Conservation (phyloP, 2,113 vertebrate genomes). For the Rafetus swinhoei region DNA sequence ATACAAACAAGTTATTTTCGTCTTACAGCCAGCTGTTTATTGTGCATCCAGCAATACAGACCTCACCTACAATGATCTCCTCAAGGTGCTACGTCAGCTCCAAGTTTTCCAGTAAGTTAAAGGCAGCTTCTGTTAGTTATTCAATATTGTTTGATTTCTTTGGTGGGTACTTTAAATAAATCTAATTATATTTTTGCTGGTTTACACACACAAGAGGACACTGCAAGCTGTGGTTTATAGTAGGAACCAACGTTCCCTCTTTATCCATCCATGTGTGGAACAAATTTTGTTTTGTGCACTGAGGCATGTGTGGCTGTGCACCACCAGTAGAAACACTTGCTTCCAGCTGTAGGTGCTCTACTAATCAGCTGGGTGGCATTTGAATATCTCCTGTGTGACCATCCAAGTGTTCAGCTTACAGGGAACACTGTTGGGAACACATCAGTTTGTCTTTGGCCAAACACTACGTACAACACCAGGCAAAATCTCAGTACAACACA, state of each 20-base stretch:
- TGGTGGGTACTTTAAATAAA: conserved; percentile 20
- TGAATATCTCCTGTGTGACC: no score
- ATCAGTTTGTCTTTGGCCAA: background rate
- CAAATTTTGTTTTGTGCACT: no score
- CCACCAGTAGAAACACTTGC: no score
- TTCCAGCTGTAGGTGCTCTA: no score
- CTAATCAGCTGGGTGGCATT: no score
- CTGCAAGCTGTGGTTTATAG: background rate
- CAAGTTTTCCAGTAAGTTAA: conserved; percentile 15
- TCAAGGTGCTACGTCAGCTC: background rate
- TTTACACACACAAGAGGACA: fast-evolving
- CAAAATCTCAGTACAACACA: fast-evolving
- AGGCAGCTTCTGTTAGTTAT: conserved; percentile 52
- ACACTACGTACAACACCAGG: background rate
- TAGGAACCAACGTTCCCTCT: fast-evolving
- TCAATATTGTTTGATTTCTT: conserved; percentile 39
- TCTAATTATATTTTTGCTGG: background rate
- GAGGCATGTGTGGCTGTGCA: no score
- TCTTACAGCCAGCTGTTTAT: conserved; percentile 58
- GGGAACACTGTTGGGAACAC: no score
- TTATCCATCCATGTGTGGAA: background rate
- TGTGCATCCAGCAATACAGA: conserved; percentile 25
- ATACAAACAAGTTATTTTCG: conserved; percentile 42
- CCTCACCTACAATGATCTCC: conserved; percentile 47
- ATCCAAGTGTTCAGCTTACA: no score